phyloP scores from a whole-genome alignment of 2,888 invertebrate genomes.

The Troilus luridus region DNA sequence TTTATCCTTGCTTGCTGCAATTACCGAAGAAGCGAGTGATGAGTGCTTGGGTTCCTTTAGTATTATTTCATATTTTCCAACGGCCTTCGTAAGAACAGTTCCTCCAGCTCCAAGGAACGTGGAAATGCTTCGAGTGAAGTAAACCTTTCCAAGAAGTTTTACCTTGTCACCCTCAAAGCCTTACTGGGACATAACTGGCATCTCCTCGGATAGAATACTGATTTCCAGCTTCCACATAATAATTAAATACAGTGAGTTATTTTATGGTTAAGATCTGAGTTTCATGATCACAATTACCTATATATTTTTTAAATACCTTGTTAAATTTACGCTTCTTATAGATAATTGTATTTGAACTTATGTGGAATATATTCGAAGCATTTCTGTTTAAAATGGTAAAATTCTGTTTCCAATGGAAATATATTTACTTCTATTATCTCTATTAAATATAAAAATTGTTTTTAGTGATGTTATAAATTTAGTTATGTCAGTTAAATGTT shows the following conservation, averaged over 20 bases:
- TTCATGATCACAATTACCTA: background rate
- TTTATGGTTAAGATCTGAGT: background rate
- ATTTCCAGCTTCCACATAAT: background rate
- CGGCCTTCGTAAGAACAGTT: background rate
- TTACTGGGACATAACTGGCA: background rate
- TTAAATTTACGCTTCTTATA: no score
- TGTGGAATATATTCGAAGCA: no score
- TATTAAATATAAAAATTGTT: no score
- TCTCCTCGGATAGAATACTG: background rate
- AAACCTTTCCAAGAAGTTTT: background rate
- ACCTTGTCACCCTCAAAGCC: constrained; percentile 2
- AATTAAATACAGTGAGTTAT: background rate
- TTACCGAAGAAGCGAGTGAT: background rate
- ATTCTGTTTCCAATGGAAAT: no score
- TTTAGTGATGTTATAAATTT: no score
- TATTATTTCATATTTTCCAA: background rate
- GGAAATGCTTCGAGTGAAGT: background rate
- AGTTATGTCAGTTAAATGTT: no score
- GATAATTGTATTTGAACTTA: no score
- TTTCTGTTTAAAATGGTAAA: no score
- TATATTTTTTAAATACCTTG: no score
- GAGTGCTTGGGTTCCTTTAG: background rate
- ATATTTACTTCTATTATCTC: no score
- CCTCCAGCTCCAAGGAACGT: background rate
- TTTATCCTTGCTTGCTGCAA: background rate